Evolutionary conservation across 2,888 invertebrate genomes (phyloP).

Genomic region (Campopleginae sp.): DNA sequence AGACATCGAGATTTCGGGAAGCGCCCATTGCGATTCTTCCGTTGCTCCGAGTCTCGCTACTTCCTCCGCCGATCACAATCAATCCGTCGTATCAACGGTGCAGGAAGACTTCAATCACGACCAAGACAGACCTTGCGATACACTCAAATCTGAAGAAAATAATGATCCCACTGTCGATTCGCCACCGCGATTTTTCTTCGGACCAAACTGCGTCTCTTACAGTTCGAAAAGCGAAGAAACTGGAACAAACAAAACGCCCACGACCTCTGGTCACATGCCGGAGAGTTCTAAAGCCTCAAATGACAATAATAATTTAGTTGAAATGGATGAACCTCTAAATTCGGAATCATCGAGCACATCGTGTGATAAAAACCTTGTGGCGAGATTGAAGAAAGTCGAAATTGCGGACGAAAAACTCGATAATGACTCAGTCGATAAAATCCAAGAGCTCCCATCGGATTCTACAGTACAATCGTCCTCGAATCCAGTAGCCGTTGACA

Average conservation of each 20-base stretch:
- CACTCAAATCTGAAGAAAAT: conserved; percentile 35
- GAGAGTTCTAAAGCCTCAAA: conserved; percentile 30
- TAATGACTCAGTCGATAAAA: conserved; percentile 23
- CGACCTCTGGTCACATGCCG: conserved; percentile 56
- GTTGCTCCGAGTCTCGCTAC: conserved; percentile 37
- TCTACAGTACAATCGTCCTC: conserved; percentile 41
- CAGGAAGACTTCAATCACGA: conserved; percentile 28
- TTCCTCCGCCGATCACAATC: conserved; percentile 54
- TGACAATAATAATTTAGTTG: conserved; percentile 73
- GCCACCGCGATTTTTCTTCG: conserved; percentile 82
- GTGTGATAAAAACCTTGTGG: conserved; percentile 32
- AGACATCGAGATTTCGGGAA: conserved; percentile 49
- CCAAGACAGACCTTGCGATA: conserved; percentile 2
- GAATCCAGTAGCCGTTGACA: conserved; percentile 19
- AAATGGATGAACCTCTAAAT: conserved; percentile 54
- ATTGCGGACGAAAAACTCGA: conserved; percentile 37
- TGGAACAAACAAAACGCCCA: conserved; percentile 59
- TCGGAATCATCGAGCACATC: conserved; percentile 53
- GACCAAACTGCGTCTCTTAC: conserved; percentile 82
- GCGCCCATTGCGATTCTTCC: conserved; percentile 74
- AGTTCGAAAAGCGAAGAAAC: conserved; percentile 71
- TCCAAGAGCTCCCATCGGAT: conserved; percentile 10
- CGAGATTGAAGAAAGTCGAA: conserved; percentile 46
- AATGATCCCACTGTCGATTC: conserved; percentile 53
- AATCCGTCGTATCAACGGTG: conserved; percentile 51